These are phyloP conservation scores for Elgonia sp. DNA, from an alignment of 2,888 invertebrate species.

Conservation along the genomic window DNA sequence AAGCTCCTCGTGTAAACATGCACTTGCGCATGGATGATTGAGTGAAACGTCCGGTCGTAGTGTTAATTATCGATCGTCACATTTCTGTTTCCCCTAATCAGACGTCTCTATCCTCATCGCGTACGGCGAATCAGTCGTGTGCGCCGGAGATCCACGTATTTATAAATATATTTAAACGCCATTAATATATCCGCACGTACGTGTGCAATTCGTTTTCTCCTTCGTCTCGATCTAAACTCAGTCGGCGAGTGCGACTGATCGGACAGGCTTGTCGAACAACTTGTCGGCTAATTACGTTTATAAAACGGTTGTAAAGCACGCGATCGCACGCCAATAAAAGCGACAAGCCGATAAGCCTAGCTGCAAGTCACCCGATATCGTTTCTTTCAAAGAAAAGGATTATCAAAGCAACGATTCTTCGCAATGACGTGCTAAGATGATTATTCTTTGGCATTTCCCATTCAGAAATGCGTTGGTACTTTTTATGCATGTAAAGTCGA, in stretches of 20 bases:
- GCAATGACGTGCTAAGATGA: not conserved
- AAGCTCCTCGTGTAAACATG: constrained; percentile 71
- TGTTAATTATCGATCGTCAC: constrained; percentile 74
- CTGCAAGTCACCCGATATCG: constrained; percentile 39
- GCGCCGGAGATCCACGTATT: not conserved
- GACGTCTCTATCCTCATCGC: constrained; percentile 43
- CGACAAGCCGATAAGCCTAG: constrained; percentile 59
- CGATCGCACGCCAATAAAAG: constrained; percentile 66
- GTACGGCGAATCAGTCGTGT: not conserved
- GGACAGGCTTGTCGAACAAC: constrained; percentile 66
- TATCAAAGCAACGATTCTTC: constrained; percentile 23
- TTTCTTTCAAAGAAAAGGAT: constrained; percentile 11
- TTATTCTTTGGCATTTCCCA: not conserved
- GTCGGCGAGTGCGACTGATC: constrained; percentile 62
- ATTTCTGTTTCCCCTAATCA: constrained; percentile 65
- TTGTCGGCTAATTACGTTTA: constrained; percentile 75
- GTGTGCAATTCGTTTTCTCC: constrained; percentile 26
- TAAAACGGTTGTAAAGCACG: constrained; percentile 71
- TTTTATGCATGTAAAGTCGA: too few species aligned
- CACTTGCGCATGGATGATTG: constrained; percentile 68
- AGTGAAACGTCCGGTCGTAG: constrained; percentile 69
- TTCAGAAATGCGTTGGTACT: not conserved
- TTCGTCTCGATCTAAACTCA: constrained; percentile 37
- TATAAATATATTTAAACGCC: constrained; percentile 54
- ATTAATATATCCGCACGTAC: constrained; percentile 31